These are phyloP conservation scores for Anolis sagrei DNA, from an alignment of 2,113 vertebrate species.

Conservation along the genomic window DNA sequence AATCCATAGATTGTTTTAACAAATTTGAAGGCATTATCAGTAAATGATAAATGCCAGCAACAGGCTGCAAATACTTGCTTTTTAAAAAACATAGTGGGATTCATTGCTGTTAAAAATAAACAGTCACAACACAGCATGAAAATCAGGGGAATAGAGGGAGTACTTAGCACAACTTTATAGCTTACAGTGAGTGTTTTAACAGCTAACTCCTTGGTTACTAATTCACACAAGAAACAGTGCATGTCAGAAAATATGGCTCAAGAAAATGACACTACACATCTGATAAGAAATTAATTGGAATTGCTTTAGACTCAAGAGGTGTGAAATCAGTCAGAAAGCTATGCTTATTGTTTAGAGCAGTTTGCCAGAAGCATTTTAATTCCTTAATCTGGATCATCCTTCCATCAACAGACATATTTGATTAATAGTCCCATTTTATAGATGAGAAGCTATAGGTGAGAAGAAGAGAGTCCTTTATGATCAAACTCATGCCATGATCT, in stretches of 20 bases:
- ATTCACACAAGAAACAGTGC: background rate
- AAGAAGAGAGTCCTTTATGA: background rate
- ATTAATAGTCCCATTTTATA: background rate
- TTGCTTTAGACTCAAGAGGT: slow-evolving; percentile 19
- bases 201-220: background rate
- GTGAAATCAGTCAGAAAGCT: slow-evolving; percentile 39
- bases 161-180: slow-evolving; percentile 14
- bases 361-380: background rate
- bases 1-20: background rate
- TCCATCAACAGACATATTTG: background rate
- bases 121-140: background rate
- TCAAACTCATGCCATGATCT: background rate
- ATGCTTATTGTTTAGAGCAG: background rate
- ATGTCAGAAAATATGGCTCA: slow-evolving; percentile 5
- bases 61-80: no score
- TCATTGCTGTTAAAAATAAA: background rate
- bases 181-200: background rate
- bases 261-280: background rate
- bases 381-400: background rate
- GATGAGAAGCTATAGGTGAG: background rate
- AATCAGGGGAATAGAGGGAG: accelerated
- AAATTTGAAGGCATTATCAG: background rate
- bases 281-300: slow-evolving; percentile 11
- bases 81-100: background rate
- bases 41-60: background rate